These are phyloP conservation scores for Carcina quercana DNA, from an alignment of 2,888 invertebrate species.

Conservation along the genomic window DNA sequence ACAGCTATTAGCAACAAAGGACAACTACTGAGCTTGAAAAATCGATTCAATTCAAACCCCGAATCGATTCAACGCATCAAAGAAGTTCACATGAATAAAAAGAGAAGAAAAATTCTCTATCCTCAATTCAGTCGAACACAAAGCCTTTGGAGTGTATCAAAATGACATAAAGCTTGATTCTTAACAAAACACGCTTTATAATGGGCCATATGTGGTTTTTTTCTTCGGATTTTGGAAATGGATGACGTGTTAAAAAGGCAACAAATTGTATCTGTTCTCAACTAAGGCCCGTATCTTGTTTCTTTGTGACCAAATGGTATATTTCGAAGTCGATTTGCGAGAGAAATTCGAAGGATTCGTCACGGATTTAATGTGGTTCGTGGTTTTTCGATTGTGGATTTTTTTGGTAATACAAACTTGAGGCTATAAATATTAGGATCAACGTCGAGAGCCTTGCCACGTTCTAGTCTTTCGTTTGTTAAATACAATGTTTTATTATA, in stretches of 20 bases:
- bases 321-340: constrained; percentile 47
- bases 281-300: constrained; percentile 35
- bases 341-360: constrained; percentile 35
- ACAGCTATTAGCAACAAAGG: constrained; percentile 58
- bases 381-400: constrained; percentile 16
- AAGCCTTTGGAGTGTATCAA: constrained; percentile 68
- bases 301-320: constrained; percentile 42
- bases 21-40: constrained; percentile 70
- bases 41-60: constrained; percentile 61
- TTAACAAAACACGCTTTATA: constrained; percentile 62
- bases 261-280: constrained; percentile 43
- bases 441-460: too few relatives aligned
- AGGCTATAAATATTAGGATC: background rate
- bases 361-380: constrained; percentile 28
- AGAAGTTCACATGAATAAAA: constrained; percentile 58
- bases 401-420: background rate
- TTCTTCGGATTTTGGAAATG: constrained; percentile 54
- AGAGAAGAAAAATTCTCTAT: too few relatives aligned
- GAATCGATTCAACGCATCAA: constrained; percentile 46
- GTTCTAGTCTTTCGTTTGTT: too few relatives aligned
- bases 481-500: too few relatives aligned
- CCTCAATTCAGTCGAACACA: constrained; percentile 53
- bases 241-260: constrained; percentile 72
- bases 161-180: constrained; percentile 69
- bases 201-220: constrained; percentile 57